These are phyloP conservation scores for Crocuta crocuta DNA, from an alignment of 2,113 vertebrate genomes.

Conservation along the genomic window DNA sequence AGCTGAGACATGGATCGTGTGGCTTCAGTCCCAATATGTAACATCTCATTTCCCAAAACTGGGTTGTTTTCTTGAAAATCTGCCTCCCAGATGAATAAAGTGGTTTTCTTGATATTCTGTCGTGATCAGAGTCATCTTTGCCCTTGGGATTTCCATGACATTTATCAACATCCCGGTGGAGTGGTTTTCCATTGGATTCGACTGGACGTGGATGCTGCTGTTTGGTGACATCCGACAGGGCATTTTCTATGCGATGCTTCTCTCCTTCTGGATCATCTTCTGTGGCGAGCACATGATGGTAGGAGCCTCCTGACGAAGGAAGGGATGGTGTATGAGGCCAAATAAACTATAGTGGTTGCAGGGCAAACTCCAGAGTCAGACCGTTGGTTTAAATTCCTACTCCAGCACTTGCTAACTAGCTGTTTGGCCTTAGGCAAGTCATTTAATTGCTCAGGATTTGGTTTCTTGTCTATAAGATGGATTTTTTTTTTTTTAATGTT, in stretches of 20 bases:
- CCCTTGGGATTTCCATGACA: conserved; percentile 98
- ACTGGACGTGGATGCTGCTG: conserved; percentile 99
- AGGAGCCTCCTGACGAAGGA: background rate
- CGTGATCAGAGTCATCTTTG: conserved; percentile 94
- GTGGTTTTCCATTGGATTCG: conserved; percentile 98
- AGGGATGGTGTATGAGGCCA: background rate
- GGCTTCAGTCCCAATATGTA: background rate
- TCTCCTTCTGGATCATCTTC: conserved; percentile 99
- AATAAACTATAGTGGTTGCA: background rate
- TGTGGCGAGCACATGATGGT: conserved; percentile 99
- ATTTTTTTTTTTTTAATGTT: too few relatives aligned
- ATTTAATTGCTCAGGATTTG: background rate
- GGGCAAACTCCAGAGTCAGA: background rate
- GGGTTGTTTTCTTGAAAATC: background rate
- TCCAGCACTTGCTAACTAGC: background rate
- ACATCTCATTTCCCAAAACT: background rate
- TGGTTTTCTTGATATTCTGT: conserved; percentile 46
- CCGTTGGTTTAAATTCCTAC: background rate
- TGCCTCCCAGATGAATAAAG: background rate
- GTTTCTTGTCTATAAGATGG: background rate
- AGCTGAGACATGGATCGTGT: background rate
- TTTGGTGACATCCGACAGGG: conserved; percentile 98
- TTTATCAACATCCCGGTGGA: conserved; percentile 99
- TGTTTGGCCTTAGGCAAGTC: background rate
- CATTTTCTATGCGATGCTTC: conserved; percentile 98